Conservation (phyloP, 2,888 invertebrate species). For the Cylindroiulus punctatus region DNA sequence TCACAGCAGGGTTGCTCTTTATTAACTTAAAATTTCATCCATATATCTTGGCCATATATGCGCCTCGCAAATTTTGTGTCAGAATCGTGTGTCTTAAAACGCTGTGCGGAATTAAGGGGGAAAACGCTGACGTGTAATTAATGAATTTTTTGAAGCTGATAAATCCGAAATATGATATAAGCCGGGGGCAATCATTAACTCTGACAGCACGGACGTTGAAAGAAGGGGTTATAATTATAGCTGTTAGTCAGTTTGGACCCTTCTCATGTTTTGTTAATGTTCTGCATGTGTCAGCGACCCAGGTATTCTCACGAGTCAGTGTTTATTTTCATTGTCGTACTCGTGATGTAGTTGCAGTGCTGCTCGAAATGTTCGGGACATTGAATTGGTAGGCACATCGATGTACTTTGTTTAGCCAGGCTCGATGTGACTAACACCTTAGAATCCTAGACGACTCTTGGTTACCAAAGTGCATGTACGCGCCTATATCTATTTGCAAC, state of each 20-base stretch:
- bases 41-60: background rate
- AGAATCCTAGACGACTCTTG: background rate
- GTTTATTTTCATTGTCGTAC: background rate
- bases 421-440: background rate
- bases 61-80: background rate
- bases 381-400: too few species aligned
- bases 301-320: background rate
- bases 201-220: slow-evolving; percentile 43
- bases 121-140: slow-evolving; percentile 5
- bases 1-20: slow-evolving; percentile 22
- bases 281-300: background rate
- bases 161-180: slow-evolving; percentile 45
- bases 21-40: slow-evolving; percentile 30
- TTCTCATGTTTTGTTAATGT: background rate
- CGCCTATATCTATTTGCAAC: background rate
- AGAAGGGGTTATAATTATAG: slow-evolving; percentile 24
- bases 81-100: slow-evolving; percentile 15
- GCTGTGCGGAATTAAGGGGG: background rate
- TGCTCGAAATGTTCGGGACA: background rate
- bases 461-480: background rate
- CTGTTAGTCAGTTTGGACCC: background rate
- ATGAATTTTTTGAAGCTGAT: slow-evolving; percentile 15
- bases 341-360: background rate
- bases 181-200: slow-evolving; percentile 7
- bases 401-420: background rate